Evolutionary conservation across 2,888 invertebrate genomes (phyloP), one percentile per base, ranked within the genome.

Genomic region (Cynaeus angustus): DNA sequence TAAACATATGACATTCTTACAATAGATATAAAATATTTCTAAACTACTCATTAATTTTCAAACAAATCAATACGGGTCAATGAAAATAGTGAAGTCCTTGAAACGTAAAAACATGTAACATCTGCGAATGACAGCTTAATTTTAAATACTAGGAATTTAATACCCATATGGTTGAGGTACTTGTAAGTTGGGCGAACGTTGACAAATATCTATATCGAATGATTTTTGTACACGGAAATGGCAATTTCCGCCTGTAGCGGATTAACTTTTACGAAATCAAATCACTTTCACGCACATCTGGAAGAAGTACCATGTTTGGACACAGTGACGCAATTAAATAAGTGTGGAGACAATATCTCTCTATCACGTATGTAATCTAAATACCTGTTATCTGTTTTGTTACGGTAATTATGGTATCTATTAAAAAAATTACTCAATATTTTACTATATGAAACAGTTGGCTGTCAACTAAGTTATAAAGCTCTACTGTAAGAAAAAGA

Each of bases 241-340:
- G 33, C 56, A 26, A 48, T 56, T 56, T 66, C 28, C 28, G 66
- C 66, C 66, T 7, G 5, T 5, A 48, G 65, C 65, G 13, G 9
- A 53, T 33, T 38, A 45, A 56, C 56, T 66, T 66, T 66, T 66
- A 66, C 46, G 52, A 67, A 58, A 59, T 50, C 50, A 50, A 67
- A 67, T 58, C 66, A 67, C 66, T 67, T 67, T 67, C 66, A 43
- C 66, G 59, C 66, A 8, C 59, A 67, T 67, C 66, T 67, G 66
- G 50, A 13, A 50, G 66, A 67, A 52, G 59, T 59, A 43, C 58
- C 59, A 59, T 67, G 50, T 59, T 59, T 59, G 59, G 59, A 37
- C 21, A 43, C 5, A 10, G 43, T 66, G 66, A 66, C 56, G 64
- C 37, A 66, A 65, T n/a, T 9, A 65, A 64, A 52, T 43, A 28